phyloP scores from a whole-genome alignment of 2,888 invertebrate genomes.

The Aphidius colemani region DNA sequence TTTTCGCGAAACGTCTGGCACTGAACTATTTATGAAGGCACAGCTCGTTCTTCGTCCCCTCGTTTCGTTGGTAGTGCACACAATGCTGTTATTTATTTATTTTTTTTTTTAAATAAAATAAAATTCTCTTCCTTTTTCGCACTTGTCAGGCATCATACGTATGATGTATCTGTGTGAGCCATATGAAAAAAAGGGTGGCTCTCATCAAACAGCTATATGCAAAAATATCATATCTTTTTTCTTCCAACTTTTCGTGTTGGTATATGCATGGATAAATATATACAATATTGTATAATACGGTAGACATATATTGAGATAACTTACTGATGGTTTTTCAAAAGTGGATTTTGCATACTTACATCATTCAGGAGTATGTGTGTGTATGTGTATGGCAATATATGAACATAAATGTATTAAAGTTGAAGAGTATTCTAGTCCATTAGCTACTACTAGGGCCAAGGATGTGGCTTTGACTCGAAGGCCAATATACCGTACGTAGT shows the following conservation, averaged over 20 bases:
- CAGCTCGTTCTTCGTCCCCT: slow-evolving; percentile 28
- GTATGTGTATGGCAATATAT: not conserved
- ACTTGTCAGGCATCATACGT: slow-evolving; percentile 8
- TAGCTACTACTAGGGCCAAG: slow-evolving; percentile 38
- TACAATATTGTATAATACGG: not conserved
- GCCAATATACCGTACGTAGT: not conserved
- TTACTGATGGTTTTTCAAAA: not conserved
- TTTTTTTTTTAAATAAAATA: too few species aligned
- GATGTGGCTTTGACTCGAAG: slow-evolving; percentile 13
- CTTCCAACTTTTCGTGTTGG: slow-evolving; percentile 19
- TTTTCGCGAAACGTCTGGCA: slow-evolving; percentile 46
- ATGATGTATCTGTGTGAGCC: slow-evolving; percentile 7
- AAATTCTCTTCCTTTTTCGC: slow-evolving; percentile 4
- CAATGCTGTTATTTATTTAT: not conserved
- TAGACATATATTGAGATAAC: not conserved
- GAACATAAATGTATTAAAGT: slow-evolving; percentile 11
- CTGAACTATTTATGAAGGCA: slow-evolving; percentile 54
- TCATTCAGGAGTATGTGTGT: too few species aligned
- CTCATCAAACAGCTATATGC: slow-evolving; percentile 18
- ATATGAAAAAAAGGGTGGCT: slow-evolving; percentile 1
- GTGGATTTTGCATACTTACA: slow-evolving; percentile 6
- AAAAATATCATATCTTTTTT: slow-evolving; percentile 24
- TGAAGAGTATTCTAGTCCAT: slow-evolving; percentile 49
- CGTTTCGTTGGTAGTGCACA: slow-evolving; percentile 26
- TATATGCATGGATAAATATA: slow-evolving; percentile 22